phyloP scores from a whole-genome alignment of 2,113 vertebrate genomes.

The Otus sunia region DNA sequence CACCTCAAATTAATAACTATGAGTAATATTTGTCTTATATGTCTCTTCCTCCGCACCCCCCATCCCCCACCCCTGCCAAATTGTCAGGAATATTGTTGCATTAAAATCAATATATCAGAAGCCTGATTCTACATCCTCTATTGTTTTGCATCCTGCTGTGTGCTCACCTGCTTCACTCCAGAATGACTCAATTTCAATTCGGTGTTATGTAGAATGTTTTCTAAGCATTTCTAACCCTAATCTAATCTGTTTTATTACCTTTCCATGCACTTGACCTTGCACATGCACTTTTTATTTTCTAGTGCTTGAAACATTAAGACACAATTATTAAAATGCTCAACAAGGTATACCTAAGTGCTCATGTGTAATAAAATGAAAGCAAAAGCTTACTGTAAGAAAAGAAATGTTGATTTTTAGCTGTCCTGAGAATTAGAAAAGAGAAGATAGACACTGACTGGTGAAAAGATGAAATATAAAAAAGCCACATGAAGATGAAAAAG shows the following conservation, averaged over 20 bases:
- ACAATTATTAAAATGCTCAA: not conserved
- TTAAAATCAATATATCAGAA: not conserved
- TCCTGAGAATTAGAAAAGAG: not conserved
- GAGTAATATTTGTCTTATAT: not conserved
- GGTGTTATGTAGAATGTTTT: not conserved
- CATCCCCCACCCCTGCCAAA: not conserved
- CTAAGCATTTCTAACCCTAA: not conserved
- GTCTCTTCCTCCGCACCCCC: not conserved
- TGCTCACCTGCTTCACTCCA: not conserved
- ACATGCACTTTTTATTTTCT: not conserved
- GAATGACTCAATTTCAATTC: not conserved
- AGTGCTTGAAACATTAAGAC: not conserved
- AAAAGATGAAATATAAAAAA: not conserved
- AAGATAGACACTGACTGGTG: not conserved
- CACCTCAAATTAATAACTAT: not conserved
- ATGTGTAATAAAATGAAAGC: not conserved
- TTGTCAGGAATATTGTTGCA: not conserved
- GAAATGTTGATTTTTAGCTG: not conserved
- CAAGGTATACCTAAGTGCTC: not conserved
- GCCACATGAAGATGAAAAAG: not conserved
- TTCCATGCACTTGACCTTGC: not conserved
- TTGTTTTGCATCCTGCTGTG: not conserved
- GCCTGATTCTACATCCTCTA: accelerated
- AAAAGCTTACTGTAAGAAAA: not conserved
- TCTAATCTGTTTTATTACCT: not conserved